Base-by-base conservation (phyloP, 2,888 invertebrate genomes). In the Apamea sordens region DNA sequence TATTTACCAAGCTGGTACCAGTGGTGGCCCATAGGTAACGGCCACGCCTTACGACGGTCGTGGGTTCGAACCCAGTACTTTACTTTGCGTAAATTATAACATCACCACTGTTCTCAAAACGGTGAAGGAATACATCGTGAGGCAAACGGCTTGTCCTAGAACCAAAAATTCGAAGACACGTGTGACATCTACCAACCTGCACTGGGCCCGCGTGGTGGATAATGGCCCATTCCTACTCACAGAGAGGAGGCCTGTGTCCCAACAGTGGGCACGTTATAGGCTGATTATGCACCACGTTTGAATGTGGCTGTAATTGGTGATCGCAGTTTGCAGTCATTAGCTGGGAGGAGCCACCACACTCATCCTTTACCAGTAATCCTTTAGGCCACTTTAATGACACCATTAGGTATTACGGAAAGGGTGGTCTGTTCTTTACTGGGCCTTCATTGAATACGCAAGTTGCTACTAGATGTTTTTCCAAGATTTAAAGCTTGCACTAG, bases 321-420 rank as follows among this genome's bases (percentile, higher is more conserved):
- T 28, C 13, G 47, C 36, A 79, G 47, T 71, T 65, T 59, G 65
- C n/a, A 50, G 10, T 56, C 64, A 80, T 65, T 24, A 69, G 47
- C 32, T 13, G 3, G 21, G 56, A 78, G 24, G 47, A 61, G 56
- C 11, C 24, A 8, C 11, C 47, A 47, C 47, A 47, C 47, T 21
- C 44, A 61, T 74, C 13, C 7, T 76, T 74, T 21, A 50, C 15
- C 61, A 32, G 18, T 41, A 28, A 79, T 67, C 24, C n/a, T 53
- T 78, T 59, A 59, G 47, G 18, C 0, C 13, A 13, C 18, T 61
- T n/a, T 68, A 61, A 63, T 79, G 59, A 11, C 69, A 69, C 21
- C 21, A 41, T 76, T 24, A 28, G 28, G 28, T 36, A 6, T 21
- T 18, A 13, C 15, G 24, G 18, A 24, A 50, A 24, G 24, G 36